These are phyloP conservation scores for Sula dactylatra DNA, from an alignment of 2,113 vertebrate genomes.

Conservation along the genomic window DNA sequence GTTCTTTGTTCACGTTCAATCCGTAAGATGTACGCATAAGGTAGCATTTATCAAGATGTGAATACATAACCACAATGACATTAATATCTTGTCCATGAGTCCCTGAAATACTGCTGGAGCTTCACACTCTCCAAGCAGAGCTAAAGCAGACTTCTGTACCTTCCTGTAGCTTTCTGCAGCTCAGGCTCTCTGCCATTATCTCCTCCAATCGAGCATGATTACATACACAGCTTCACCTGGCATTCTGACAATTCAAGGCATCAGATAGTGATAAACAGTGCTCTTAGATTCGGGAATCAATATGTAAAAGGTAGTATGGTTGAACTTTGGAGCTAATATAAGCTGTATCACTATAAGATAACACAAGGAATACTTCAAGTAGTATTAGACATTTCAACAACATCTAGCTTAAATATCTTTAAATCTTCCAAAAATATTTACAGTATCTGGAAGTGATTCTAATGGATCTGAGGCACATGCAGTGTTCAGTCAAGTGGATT, in stretches of 20 bases:
- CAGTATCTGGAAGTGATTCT: neutral
- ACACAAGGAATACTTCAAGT: neutral
- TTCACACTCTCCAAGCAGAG: neutral
- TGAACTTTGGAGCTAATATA: neutral
- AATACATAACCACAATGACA: neutral
- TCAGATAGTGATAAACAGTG: neutral
- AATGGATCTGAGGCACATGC: neutral
- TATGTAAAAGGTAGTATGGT: neutral
- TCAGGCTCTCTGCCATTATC: neutral
- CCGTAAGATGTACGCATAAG: neutral
- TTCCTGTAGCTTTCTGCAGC: neutral
- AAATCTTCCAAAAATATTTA: neutral
- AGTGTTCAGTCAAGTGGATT: neutral
- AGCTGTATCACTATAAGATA: neutral
- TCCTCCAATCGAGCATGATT: neutral
- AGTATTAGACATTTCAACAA: neutral
- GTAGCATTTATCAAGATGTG: neutral
- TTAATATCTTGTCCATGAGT: neutral
- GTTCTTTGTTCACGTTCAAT: neutral
- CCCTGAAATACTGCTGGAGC: neutral
- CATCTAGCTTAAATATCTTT: neutral
- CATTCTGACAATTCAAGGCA: neutral
- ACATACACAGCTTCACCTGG: neutral
- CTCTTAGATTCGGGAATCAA: neutral
- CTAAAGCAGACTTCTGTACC: neutral